Evolutionary conservation across 2,888 invertebrate species (phyloP).

Genomic region (Metalampra italica): DNA sequence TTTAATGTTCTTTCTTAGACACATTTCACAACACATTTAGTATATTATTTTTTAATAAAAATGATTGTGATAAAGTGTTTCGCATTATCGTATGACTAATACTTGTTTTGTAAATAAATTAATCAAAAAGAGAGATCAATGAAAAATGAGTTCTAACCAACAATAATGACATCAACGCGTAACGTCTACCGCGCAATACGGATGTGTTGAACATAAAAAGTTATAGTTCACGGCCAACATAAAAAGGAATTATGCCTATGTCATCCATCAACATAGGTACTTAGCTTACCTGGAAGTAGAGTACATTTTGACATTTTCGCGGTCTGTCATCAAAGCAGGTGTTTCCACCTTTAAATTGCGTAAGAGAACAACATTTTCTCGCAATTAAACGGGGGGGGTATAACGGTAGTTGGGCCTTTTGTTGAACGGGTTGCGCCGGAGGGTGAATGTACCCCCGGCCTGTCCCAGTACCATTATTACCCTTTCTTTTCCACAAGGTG

Average conservation of each 20-base stretch:
- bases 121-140: neutral
- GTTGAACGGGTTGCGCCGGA: slow-evolving; percentile 45
- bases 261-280: slow-evolving; percentile 6
- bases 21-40: neutral
- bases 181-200: slow-evolving; percentile 49
- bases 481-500: slow-evolving; percentile 33
- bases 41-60: too few species aligned
- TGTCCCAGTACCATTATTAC: slow-evolving; percentile 35
- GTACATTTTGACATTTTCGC: slow-evolving; percentile 61
- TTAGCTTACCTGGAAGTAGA: slow-evolving; percentile 28
- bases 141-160: slow-evolving; percentile 30
- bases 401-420: slow-evolving; percentile 46
- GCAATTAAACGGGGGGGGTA: slow-evolving; percentile 42
- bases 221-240: slow-evolving; percentile 61
- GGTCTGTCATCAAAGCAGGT: slow-evolving; percentile 53
- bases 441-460: slow-evolving; percentile 42
- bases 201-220: slow-evolving; percentile 58
- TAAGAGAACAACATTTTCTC: slow-evolving; percentile 49
- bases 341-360: slow-evolving; percentile 38
- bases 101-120: neutral
- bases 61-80: too few species aligned
- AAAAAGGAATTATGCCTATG: slow-evolving; percentile 18
- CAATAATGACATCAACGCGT: slow-evolving; percentile 45
- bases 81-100: too few species aligned
- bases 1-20: neutral